Conservation (phyloP, 2,888 invertebrate genomes). For the Micropterix aruncella region DNA sequence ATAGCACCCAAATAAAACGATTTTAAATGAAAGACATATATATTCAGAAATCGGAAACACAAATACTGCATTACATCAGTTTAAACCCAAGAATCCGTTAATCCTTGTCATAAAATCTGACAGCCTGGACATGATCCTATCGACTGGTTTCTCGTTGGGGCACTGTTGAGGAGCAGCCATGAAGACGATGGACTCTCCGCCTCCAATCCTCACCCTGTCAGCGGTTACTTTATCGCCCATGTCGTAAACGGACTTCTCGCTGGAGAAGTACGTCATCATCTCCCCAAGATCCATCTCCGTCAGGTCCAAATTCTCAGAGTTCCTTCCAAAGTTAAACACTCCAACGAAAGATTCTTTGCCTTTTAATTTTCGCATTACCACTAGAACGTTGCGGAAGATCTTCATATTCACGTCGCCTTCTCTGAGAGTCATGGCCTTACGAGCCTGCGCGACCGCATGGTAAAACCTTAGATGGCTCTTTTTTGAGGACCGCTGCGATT, state of each 20-base stretch:
- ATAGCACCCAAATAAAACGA: too few relatives aligned
- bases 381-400: constrained; percentile 19
- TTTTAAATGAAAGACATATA: too few relatives aligned
- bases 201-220: constrained; percentile 16
- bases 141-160: constrained; percentile 32
- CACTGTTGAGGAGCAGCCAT: constrained; percentile 29
- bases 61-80: too few relatives aligned
- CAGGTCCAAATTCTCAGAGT: constrained; percentile 29
- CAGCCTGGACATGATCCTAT: constrained; percentile 31
- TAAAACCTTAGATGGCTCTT: constrained; percentile 43
- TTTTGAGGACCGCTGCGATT: constrained; percentile 28
- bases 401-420: constrained; percentile 24
- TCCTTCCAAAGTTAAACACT: constrained; percentile 36
- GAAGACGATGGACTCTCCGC: constrained; percentile 26
- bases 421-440: constrained; percentile 26
- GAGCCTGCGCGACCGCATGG: constrained; percentile 33
- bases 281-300: constrained; percentile 27
- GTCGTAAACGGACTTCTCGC: constrained; percentile 2
- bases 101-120: constrained; percentile 35
- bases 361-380: constrained; percentile 19
- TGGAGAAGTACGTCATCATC: constrained; percentile 24
- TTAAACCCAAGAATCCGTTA: constrained; percentile 16
- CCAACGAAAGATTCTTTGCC: constrained; percentile 24
- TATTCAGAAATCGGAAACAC: too few relatives aligned
- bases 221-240: constrained; percentile 4